Evolutionary conservation across 1,140 invertebrate species (phyloP), one percentile per base, ranked within the genome.

Genomic region (Bicyclus anynana): DNA sequence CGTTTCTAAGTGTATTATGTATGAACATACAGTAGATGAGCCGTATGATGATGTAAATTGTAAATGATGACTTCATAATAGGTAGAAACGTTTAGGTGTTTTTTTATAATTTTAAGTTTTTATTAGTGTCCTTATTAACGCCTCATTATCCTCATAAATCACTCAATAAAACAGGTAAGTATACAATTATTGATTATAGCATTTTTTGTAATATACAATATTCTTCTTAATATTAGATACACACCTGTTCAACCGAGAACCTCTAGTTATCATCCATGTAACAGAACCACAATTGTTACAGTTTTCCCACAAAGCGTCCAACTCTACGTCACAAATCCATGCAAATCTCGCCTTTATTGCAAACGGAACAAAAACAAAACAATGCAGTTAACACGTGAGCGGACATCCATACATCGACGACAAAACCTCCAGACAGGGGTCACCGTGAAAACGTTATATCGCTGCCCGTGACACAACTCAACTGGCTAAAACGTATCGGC

Each of bases 361-460:
- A 12, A 10, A 44, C 40, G 20, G 20, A 44, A 44, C 7, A 44
- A 44, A 44, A 38, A 38, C 37, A 38, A 44, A 20, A 38, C 37
- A 38, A 44, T 17, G 40, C 17, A 44, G 16, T 44, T 44, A 5
- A 44, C 40, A 21, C 17, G 40, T 44, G 40, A 44, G 40, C 40
- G 5, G 20, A 18, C 40, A 44, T 44, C 5, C 40, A 20, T 44
- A 44, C 40, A 44, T 44, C 40, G 40, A 17, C 16, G 37, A 44
- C 18, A 44, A 20, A 20, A 44, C 16, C 14, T 44, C 16, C 40
- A 5, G 40, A 44, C 40, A 44, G 40, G 13, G 44, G 21, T 47
- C 44, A 47, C 12, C 23, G 44, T 47, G 16, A 26, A 27, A 47
- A 47, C 44, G 44, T 47, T 20, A 47, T 47, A 20, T 47, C 44